Percentiles rank a stretch among this genome's conserved stretches.
Conservation (phyloP, 2,888 invertebrate species). For the Euproctis similis region DNA sequence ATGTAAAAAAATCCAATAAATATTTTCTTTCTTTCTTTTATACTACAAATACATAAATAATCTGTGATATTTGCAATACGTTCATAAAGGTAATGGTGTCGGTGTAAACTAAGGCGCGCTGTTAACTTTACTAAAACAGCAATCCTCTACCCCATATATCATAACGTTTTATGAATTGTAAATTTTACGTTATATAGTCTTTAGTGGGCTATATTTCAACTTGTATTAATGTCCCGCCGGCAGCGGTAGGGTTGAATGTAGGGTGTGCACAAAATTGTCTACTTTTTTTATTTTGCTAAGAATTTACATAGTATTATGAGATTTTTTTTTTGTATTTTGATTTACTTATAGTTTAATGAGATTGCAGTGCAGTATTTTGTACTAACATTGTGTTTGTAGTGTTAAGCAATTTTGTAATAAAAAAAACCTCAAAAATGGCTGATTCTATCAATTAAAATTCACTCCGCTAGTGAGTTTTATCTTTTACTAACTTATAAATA, state of each 20-base stretch:
- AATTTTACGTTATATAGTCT: conserved; percentile 72
- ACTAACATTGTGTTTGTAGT: too few species aligned
- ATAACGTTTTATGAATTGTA: conserved; percentile 73
- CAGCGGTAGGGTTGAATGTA: conserved; percentile 44
- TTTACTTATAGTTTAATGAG: too few species aligned
- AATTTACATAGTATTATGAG: conserved; percentile 7
- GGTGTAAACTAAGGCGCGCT: conserved; percentile 18
- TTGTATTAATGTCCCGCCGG: conserved; percentile 55
- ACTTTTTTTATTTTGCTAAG: conserved; percentile 10
- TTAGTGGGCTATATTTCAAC: conserved; percentile 68
- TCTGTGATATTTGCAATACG: conserved; percentile 9
- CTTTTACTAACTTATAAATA: too few species aligned
- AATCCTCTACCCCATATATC: conserved; percentile 56
- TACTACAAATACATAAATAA: conserved; percentile 7
- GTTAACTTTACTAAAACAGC: conserved; percentile 31
- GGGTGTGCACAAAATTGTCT: conserved; percentile 11
- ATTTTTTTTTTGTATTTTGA: too few species aligned
- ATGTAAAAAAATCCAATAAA: too few species aligned
- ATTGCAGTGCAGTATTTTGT: too few species aligned
- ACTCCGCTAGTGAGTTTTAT: too few species aligned
- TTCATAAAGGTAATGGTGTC: conserved; percentile 17
- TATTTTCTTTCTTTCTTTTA: too few species aligned
- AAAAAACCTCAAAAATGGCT: too few species aligned
- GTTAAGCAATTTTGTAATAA: too few species aligned
- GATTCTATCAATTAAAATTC: too few species aligned